Evolutionary conservation across 1,140 invertebrate species (phyloP), one percentile per base, ranked within the genome.

Genomic region (Drosophila gunungcola): DNA sequence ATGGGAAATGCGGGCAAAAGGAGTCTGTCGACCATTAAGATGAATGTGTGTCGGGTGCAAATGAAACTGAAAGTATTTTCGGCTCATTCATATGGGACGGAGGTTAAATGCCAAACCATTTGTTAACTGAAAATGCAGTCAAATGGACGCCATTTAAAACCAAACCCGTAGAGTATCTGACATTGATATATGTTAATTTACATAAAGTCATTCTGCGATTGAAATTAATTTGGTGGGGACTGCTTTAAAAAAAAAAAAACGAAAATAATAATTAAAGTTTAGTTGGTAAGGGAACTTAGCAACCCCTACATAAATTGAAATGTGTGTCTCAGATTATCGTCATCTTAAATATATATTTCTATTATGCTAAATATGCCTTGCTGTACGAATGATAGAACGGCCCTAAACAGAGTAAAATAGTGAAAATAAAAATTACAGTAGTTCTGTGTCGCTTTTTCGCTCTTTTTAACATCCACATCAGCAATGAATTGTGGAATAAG

Each of bases 11-110:
- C 21, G 43, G 34, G 45, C 9, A 49, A 62, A 69, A 58, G 57
- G 41, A 42, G 48, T 25, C 29, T 36, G 16, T 38, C 34, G 7
- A 69, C 46, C 63, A 55, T 62, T 36, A 75, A 75, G 57, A 75
- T 74, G 60, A 65, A 75, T 75, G 58, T 56, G 39, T 51, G 60
- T 52, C 21, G 60, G 56, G 70, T 46, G 60, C 45, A 65, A 75
- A 75, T 64, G 73, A 75, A 75, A 74, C 12, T 53, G 38, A 75
- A 75, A 65, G 73, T 75, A 57, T 75, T 57, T 64, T 52, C 34
- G n/a, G 11, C 43, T 39, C 54, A 27, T 43, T 43, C 41, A 56
- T 41, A 57, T 42, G 56, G 36, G 32, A 32, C 5, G 29, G 25
- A 70, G 51, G 42, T 46, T 48, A 41, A 75, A 65, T 45, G 52